These are phyloP conservation scores for Aphelinus certus DNA, from an alignment of 1,140 invertebrate species.

Conservation along the genomic window DNA sequence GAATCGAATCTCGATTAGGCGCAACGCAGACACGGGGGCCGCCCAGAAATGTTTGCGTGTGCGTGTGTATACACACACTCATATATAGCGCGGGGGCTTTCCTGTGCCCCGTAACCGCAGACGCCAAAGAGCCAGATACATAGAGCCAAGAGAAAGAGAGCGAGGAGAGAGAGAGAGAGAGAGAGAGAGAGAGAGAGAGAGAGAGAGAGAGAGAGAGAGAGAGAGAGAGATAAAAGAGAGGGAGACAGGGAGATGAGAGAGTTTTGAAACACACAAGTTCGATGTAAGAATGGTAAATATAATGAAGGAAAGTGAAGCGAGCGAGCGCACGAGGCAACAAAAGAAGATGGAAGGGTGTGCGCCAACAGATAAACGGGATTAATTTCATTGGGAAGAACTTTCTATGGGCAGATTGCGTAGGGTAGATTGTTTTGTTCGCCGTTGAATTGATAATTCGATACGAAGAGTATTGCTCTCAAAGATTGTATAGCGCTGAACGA, in stretches of 20 bases:
- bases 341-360: neutral
- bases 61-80: neutral
- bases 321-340: no score
- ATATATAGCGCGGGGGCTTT: neutral
- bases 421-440: conserved; percentile 22
- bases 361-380: conserved; percentile 33
- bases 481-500: no score
- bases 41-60: neutral
- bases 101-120: conserved; percentile 15
- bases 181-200: neutral
- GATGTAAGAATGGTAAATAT: no score
- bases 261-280: no score
- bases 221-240: neutral
- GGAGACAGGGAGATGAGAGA: neutral
- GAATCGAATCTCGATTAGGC: conserved; percentile 40
- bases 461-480: no score
- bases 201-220: neutral
- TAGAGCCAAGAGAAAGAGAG: neutral
- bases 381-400: conserved; percentile 26
- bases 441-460: neutral
- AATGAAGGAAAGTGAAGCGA: no score
- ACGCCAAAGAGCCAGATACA: neutral
- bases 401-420: neutral
- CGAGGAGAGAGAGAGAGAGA: neutral
- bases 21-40: neutral